phyloP scores from a whole-genome alignment of 1,140 invertebrate species.

The Atta texana region DNA sequence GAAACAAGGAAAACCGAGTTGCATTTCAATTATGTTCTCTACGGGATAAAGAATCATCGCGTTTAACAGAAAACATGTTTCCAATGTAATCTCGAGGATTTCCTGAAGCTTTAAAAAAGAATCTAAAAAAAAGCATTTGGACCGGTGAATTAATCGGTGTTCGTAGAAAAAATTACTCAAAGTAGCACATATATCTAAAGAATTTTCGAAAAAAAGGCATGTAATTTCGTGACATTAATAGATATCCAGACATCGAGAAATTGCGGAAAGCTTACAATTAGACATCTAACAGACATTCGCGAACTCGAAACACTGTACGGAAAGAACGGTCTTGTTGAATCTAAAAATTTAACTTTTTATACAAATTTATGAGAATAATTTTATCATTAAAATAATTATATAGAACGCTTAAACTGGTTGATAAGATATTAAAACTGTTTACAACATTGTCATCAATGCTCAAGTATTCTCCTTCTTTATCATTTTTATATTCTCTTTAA shows the following conservation, averaged over 20 bases:
- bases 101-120: not conserved
- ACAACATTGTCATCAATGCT: too few relatives aligned
- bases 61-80: constrained; percentile 18
- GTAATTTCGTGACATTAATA: not conserved
- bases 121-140: not conserved
- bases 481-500: too few relatives aligned
- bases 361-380: too few relatives aligned
- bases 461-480: too few relatives aligned
- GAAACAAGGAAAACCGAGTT: constrained; percentile 35
- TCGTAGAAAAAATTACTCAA: not conserved
- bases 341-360: too few relatives aligned
- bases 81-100: constrained; percentile 5
- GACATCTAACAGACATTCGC: not conserved
- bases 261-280: not conserved
- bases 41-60: constrained; percentile 13
- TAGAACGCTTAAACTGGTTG: too few relatives aligned
- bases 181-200: not conserved
- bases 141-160: not conserved
- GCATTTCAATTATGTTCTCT: constrained; percentile 37
- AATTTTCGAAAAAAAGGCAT: not conserved
- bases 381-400: too few relatives aligned
- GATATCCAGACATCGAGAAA: not conserved
- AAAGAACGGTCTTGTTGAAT: too few relatives aligned
- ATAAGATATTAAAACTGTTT: too few relatives aligned
- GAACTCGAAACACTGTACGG: not conserved